Evolutionary conservation across 2,888 invertebrate genomes (phyloP).

Genomic region (Tetropium fuscum): DNA sequence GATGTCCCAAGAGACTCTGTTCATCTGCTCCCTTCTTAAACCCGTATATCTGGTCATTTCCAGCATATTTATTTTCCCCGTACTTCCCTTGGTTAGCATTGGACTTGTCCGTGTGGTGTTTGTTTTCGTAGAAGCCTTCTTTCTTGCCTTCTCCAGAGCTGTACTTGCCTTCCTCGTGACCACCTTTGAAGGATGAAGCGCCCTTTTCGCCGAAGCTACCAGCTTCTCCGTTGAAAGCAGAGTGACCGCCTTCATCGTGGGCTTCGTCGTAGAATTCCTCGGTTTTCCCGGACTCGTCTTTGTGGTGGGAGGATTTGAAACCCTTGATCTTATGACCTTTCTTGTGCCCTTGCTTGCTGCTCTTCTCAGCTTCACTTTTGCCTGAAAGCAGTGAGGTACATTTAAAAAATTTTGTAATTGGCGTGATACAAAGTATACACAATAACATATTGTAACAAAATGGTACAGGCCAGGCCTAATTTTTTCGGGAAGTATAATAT

Average conservation of each 20-base stretch:
- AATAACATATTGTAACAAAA: too few relatives aligned
- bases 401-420: neutral
- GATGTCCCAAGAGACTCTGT: constrained; percentile 72
- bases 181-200: constrained; percentile 71
- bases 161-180: constrained; percentile 71
- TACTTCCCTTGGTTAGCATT: constrained; percentile 73
- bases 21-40: constrained; percentile 73
- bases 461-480: too few relatives aligned
- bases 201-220: constrained; percentile 71
- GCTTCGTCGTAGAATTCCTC: constrained; percentile 76
- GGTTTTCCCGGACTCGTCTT: constrained; percentile 74
- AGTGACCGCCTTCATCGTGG: constrained; percentile 73
- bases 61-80: constrained; percentile 71
- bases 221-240: constrained; percentile 69
- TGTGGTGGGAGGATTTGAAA: constrained; percentile 74
- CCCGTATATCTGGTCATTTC: constrained; percentile 70
- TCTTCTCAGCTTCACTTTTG: constrained; percentile 70
- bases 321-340: constrained; percentile 75
- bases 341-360: constrained; percentile 71
- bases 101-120: constrained; percentile 70
- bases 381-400: constrained; percentile 43
- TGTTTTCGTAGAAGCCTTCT: constrained; percentile 71
- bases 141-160: constrained; percentile 71
- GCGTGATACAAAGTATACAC: too few relatives aligned
- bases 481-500: too few relatives aligned